Percentiles rank a stretch among this genome's conserved stretches.
Evolutionary conservation across 2,113 vertebrate species (phyloP).

Genomic region (Neolamprologus longior): DNA sequence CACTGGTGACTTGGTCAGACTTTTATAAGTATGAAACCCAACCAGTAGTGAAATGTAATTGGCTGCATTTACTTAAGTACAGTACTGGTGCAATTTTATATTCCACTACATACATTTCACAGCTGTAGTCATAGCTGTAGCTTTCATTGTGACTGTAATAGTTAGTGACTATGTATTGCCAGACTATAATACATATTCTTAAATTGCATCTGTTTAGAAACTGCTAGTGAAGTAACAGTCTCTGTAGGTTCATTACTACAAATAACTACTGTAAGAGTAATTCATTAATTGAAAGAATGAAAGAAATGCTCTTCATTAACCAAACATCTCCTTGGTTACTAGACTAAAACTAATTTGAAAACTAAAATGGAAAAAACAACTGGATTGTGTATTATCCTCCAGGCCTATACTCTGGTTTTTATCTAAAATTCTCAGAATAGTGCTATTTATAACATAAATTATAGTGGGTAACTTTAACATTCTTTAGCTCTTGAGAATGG

Average conservation of each 20-base stretch:
- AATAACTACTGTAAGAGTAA: neutral
- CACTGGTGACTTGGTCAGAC: neutral
- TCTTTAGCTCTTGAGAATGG: neutral
- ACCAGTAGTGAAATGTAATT: neutral
- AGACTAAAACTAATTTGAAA: neutral
- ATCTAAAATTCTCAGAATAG: neutral
- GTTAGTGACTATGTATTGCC: neutral
- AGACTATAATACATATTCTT: neutral
- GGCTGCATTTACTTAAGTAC: neutral
- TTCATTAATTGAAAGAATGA: neutral
- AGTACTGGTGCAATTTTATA: neutral
- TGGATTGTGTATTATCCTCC: neutral
- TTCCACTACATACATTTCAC: neutral
- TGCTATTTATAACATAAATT: neutral
- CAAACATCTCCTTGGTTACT: neutral
- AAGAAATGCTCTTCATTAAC: neutral
- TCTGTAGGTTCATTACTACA: neutral
- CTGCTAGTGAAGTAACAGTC: neutral
- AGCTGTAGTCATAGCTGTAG: neutral
- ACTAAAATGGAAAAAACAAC: neutral
- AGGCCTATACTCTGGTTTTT: neutral
- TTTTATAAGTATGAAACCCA: neutral
- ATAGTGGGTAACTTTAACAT: neutral
- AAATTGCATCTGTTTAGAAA: neutral
- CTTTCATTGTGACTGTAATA: neutral